Base-by-base conservation (phyloP, 2,888 invertebrate species). In the Sarcophaga variegata region DNA sequence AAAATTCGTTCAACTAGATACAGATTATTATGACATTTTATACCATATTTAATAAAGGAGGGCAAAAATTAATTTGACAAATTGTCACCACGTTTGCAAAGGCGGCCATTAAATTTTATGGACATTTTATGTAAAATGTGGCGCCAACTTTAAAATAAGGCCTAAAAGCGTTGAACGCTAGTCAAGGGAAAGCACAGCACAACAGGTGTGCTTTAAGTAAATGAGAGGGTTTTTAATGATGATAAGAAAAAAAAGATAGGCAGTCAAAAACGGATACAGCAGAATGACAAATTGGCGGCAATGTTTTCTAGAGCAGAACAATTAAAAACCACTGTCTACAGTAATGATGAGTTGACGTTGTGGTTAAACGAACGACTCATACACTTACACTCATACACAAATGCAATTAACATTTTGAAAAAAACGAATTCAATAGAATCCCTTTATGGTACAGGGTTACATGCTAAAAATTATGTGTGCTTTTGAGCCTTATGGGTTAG, bases 241-340 rank as follows among this genome's bases (percentile, higher is more conserved):
- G 71, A 14, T 25, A 47, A 47, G 10, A 62, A 64, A 5, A 5
- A 25, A n/a, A 47, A 25, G 63, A 47, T 2, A 25, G 47, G 12
- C 62, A 20, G n/a, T 54, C 54, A n/a, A 59, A 60, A 47, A 12
- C 8, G 17, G 62, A 62, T 10, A 12, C 47, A 2, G 45, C 37
- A 12, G 25, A 25, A 64, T 80, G 60, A 80, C 37, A 84, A 80
- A 80, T 80, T 69, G 64, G 12, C 17, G 66, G 60, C 66, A 84
- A 80, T 80, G 27, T 84, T 54, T 84, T 80, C 45, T 49, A 71
- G 62, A 47, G 60, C 77, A 67, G 67, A 37, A 78, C 71, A 81
- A 75, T 81, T 75, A 75, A 81, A 37, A 81, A 75, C 75, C 76
- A 63, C 70, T 76, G 70, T 11, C 69, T 75, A 37, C 69, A 37